Conservation (phyloP, 2,113 vertebrate genomes). For the Lepus timidus region DNA sequence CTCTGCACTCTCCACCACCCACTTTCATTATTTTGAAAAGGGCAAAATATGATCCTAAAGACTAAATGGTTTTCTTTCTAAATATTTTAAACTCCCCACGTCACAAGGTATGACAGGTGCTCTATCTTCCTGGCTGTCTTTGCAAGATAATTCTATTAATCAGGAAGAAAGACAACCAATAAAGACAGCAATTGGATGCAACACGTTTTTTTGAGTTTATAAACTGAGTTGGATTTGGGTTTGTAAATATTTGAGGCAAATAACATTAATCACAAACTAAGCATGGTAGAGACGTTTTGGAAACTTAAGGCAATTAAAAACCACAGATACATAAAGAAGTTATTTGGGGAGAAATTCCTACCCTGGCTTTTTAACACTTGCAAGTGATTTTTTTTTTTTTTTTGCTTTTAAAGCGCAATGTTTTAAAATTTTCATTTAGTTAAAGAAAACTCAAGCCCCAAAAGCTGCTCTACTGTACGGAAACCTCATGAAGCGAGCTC, state of each 20-base stretch:
- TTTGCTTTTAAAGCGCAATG: slow-evolving; percentile 78
- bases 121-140: slow-evolving; percentile 35
- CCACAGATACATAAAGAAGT: slow-evolving; percentile 67
- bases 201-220: slow-evolving; percentile 58
- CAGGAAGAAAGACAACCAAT: background rate
- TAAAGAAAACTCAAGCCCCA: slow-evolving; percentile 73
- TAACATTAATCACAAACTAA: slow-evolving; percentile 64
- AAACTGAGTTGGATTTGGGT: slow-evolving; percentile 60
- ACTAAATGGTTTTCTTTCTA: slow-evolving; percentile 65
- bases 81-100: slow-evolving; percentile 63
- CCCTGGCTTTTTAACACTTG: slow-evolving; percentile 70
- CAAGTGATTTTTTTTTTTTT: slow-evolving; percentile 69
- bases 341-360: slow-evolving; percentile 72
- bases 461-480: slow-evolving; percentile 76
- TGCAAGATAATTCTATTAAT: slow-evolving; percentile 60
- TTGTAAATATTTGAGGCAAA: slow-evolving; percentile 76
- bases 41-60: slow-evolving; percentile 53
- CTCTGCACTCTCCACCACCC: background rate
- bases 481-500: slow-evolving; percentile 76
- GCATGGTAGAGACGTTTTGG: slow-evolving; percentile 53
- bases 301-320: slow-evolving; percentile 74
- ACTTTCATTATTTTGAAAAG: slow-evolving; percentile 57
- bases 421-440: slow-evolving; percentile 84
- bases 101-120: background rate
- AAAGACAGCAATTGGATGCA: slow-evolving; percentile 47